Evolutionary conservation across 2,888 invertebrate genomes (phyloP), one percentile per base, ranked within the genome.

Genomic region (Xylocampa areola): DNA sequence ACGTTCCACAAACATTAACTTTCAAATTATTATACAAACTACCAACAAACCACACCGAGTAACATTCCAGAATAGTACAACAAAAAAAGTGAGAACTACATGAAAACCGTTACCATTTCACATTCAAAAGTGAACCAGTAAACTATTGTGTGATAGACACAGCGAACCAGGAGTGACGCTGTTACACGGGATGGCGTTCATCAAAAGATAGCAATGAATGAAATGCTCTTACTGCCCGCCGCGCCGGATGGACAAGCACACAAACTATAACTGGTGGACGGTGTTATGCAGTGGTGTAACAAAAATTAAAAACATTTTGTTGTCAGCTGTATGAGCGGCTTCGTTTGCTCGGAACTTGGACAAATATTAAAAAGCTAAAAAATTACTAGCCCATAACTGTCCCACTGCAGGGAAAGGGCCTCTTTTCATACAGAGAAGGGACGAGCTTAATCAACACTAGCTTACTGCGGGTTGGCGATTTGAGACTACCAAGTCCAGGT

Each of bases 151-250:
- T 50, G 40, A 41, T 21, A 19, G 41, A 51, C 68, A 74, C 72
- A 32, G 29, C 5, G 44, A n/a, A n/a, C n/a, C n/a, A n/a, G n/a
- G n/a, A 57, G 53, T 61, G 55, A 51, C 41, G 43, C n/a, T 23
- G 6, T 27, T 40, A 21, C 55, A 55, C 63, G 37, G 60, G 43
- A 65, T 21, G 60, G 63, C 61, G 73, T 66, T 62, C 66, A 50
- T 64, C 62, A 62, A 54, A 52, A 71, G 62, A 62, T 65, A 60
- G 54, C 59, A 53, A 60, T 66, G 59, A 72, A 72, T 66, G 68
- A 60, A 68, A 67, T 44, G 57, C 54, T 60, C 61, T 72, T 47
- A 52, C 47, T 36, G 35, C 11, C 32, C 16, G 21, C 19, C 11
- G 35, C 16, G 21, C 19, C 62, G 62, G 70, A 62, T 45, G 55